A percentile compares a stretch with the other conserved stretches of the same genome.
phyloP scores from a whole-genome alignment of 37 sponge, comb jelly and placozoan genomes.

The Mnemiopsis leidyi region DNA sequence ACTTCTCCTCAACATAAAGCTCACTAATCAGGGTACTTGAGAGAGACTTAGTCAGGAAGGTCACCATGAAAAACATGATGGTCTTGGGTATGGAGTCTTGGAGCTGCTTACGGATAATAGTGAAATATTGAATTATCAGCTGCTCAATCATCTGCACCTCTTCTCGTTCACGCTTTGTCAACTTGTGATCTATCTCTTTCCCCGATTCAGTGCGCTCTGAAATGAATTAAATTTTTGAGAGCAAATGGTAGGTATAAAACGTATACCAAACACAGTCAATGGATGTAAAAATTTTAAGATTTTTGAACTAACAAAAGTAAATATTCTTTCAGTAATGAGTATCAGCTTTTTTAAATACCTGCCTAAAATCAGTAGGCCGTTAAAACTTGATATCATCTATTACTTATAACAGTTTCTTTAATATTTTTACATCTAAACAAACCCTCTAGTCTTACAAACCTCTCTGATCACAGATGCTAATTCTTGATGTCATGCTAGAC shows the following conservation, averaged over 20 bases:
- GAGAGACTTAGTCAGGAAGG: slow-evolving; percentile 79
- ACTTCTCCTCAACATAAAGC: slow-evolving; percentile 77
- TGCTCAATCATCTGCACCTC: slow-evolving; percentile 74
- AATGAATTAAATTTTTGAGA: background rate
- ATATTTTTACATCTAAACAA: too few species aligned
- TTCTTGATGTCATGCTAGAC: background rate
- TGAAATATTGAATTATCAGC: slow-evolving; percentile 87
- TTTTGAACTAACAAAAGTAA: too few species aligned
- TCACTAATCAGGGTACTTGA: slow-evolving; percentile 85
- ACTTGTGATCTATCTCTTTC: slow-evolving; percentile 23
- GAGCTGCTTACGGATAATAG: slow-evolving; percentile 90
- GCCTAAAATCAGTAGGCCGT: too few species aligned
- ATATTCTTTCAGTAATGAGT: too few species aligned
- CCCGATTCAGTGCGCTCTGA: slow-evolving; percentile 33
- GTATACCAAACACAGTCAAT: too few species aligned
- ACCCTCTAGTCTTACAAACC: too few species aligned
- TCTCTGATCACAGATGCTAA: slow-evolving; percentile 24
- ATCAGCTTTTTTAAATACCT: too few species aligned
- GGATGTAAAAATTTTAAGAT: too few species aligned
- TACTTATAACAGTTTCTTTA: too few species aligned
- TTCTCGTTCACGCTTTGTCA: slow-evolving; percentile 52
- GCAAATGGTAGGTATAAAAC: too few species aligned
- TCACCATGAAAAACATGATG: slow-evolving; percentile 96
- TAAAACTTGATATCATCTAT: too few species aligned
- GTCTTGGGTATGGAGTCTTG: slow-evolving; percentile 93